These are phyloP conservation scores for Paedocypris micromegethes DNA, from an alignment of 2,797 vertebrate genomes.

Conservation along the genomic window DNA sequence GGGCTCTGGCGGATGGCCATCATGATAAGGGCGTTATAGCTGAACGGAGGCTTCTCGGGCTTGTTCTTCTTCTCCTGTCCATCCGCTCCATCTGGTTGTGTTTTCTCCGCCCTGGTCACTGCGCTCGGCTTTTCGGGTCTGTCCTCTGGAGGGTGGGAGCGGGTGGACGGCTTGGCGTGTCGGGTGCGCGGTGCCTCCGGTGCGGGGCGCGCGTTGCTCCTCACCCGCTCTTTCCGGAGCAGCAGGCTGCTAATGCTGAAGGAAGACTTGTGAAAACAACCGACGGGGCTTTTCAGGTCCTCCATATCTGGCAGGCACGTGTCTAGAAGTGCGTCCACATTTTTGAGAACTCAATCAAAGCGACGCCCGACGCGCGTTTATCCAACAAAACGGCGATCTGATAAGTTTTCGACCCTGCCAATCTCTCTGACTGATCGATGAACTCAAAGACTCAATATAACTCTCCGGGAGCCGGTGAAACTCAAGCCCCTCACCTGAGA, in stretches of 20 bases:
- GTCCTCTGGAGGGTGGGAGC: constrained; percentile 36
- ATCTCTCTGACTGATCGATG: constrained; percentile 62
- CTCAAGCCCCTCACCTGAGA: constrained; percentile 53
- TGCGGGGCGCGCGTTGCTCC: constrained; percentile 37
- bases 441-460: constrained; percentile 60
- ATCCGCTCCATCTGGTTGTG: constrained; percentile 3
- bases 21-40: constrained; percentile 79
- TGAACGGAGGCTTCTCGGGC: constrained; percentile 72
- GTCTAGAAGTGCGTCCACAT: constrained; percentile 1
- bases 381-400: constrained; percentile 22
- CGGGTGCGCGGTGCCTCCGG: constrained; percentile 15
- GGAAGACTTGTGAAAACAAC: constrained; percentile 64
- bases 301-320: constrained; percentile 53
- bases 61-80: constrained; percentile 41
- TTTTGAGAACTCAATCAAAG: constrained; percentile 11
- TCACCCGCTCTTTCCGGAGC: constrained; percentile 57
- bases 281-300: constrained; percentile 52
- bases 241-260: constrained; percentile 76
- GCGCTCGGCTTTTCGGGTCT: constrained; percentile 17
- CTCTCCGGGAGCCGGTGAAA: constrained; percentile 61
- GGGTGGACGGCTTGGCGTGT: constrained; percentile 30
- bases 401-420: constrained; percentile 46
- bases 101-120: constrained; percentile 13
- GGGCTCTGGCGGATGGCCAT: constrained; percentile 78
- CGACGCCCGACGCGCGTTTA: background rate